Conservation (phyloP, 2,888 invertebrate genomes). For the Mayetiola destructor region DNA sequence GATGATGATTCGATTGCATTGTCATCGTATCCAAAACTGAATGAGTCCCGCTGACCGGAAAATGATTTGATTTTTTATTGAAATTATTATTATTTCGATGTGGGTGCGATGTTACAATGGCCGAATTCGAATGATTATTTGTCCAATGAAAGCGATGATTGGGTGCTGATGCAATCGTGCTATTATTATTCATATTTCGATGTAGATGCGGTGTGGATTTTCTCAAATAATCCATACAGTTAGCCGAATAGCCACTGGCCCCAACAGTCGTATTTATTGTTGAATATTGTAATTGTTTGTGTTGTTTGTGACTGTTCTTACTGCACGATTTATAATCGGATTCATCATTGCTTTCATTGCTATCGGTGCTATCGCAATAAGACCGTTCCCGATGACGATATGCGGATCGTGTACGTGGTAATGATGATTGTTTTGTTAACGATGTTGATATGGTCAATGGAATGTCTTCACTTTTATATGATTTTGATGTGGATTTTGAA, state of each 20-base stretch:
- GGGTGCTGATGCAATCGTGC: neutral
- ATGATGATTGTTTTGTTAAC: neutral
- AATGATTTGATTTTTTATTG: no score
- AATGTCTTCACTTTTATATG: neutral
- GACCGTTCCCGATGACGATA: no score
- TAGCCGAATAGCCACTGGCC: no score
- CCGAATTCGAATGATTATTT: neutral
- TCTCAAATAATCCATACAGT: slow-evolving; percentile 10
- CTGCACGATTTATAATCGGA: neutral
- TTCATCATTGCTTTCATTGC: neutral
- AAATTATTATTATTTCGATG: neutral
- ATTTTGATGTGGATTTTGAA: neutral
- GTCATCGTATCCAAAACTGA: neutral
- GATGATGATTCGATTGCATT: neutral
- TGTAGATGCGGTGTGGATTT: neutral
- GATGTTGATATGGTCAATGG: slow-evolving; percentile 2
- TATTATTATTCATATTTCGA: slow-evolving; percentile 4
- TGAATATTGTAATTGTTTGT: slow-evolving; percentile 1
- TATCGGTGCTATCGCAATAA: no score
- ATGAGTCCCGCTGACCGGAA: no score
- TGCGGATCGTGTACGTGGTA: neutral
- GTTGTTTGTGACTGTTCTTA: neutral
- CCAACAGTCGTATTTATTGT: neutral
- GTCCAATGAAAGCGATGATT: slow-evolving; percentile 4
- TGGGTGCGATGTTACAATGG: no score